phyloP scores from a whole-genome alignment of 1,140 invertebrate genomes.

The Hycleus phaleratus region DNA sequence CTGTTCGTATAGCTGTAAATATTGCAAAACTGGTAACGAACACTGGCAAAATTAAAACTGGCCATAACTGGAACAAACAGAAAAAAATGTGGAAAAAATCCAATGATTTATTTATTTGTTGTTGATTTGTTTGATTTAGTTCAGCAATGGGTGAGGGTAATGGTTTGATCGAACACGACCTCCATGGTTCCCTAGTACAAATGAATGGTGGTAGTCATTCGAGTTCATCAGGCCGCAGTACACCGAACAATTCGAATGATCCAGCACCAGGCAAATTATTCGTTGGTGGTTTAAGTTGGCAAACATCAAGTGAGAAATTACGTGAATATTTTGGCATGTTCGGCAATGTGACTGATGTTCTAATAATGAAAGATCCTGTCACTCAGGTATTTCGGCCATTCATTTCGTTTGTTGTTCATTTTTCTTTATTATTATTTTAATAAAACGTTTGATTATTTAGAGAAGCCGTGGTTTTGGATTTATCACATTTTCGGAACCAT shows the following conservation, averaged over 20 bases:
- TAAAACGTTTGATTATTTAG: slow-evolving; percentile 43
- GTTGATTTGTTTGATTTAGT: slow-evolving; percentile 21
- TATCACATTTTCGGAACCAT: slow-evolving; percentile 84
- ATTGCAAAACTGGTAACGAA: too few species aligned
- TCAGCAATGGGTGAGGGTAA: slow-evolving; percentile 42
- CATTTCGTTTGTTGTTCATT: not conserved
- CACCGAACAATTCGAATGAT: slow-evolving; percentile 58
- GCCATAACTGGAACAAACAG: not conserved
- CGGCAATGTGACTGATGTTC: slow-evolving; percentile 82
- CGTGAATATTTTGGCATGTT: slow-evolving; percentile 88
- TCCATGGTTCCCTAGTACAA: slow-evolving; percentile 52
- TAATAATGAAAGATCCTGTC: slow-evolving; percentile 90
- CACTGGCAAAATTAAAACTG: too few species aligned
- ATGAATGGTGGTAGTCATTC: slow-evolving; percentile 51
- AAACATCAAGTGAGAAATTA: slow-evolving; percentile 83
- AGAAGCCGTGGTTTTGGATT: slow-evolving; percentile 89
- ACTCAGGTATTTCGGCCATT: slow-evolving; percentile 62
- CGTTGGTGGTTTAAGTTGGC: slow-evolving; percentile 85
- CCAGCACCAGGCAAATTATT: slow-evolving; percentile 83
- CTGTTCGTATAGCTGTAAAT: too few species aligned
- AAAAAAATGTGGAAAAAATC: not conserved
- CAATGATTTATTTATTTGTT: not conserved
- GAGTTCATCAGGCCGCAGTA: slow-evolving; percentile 64
- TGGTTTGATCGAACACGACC: slow-evolving; percentile 51
- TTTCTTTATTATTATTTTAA: slow-evolving; percentile 35